Conservation (phyloP, 2,113 vertebrate species). For the Alouatta palliata region DNA sequence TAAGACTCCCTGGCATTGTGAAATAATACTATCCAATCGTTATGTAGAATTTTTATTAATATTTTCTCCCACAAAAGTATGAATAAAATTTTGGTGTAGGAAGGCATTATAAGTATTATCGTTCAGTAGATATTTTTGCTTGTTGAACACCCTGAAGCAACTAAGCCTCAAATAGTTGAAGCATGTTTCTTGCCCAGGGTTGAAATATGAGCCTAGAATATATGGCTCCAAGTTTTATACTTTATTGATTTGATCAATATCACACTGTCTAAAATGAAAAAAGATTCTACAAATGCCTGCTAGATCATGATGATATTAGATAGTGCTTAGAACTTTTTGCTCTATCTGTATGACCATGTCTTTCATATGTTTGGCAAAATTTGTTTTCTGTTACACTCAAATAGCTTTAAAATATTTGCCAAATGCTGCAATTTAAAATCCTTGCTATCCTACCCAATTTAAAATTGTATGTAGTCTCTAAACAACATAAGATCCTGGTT, state of each 20-base stretch:
- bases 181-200: background rate
- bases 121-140: background rate
- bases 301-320: background rate
- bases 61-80: background rate
- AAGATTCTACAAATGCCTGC: background rate
- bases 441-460: background rate
- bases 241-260: background rate
- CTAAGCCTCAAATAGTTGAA: background rate
- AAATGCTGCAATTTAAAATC: background rate
- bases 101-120: conserved; percentile 8
- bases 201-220: background rate
- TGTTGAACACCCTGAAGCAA: background rate
- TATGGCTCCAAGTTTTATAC: conserved; percentile 21
- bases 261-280: background rate
- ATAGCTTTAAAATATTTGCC: background rate
- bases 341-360: background rate
- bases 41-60: background rate
- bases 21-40: background rate
- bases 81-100: background rate
- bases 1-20: background rate
- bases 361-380: background rate
- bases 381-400: background rate
- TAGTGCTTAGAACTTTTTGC: background rate
- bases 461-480: background rate
- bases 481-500: background rate